A percentile compares a stretch with the other conserved stretches of the same genome.
Evolutionary conservation across 2,888 invertebrate genomes (phyloP).

Genomic region (Osmoderma eremita): DNA sequence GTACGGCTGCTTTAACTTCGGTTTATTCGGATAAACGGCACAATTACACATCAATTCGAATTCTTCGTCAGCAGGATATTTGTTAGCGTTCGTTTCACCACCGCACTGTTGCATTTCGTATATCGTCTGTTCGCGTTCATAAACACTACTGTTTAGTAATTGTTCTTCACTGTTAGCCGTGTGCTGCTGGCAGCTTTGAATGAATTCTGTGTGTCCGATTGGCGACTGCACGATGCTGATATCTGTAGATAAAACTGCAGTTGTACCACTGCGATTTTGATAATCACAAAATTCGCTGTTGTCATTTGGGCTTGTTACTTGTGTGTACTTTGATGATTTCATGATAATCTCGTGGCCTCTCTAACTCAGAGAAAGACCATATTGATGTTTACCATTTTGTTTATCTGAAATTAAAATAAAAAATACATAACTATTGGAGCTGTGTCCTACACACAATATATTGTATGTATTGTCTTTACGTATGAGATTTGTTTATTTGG

Average conservation of each 20-base stretch:
- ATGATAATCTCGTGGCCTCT: constrained; percentile 46
- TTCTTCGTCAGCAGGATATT: constrained; percentile 50
- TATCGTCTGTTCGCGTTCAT: constrained; percentile 46
- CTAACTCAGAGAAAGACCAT: background rate
- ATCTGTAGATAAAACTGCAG: constrained; percentile 47
- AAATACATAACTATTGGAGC: too few species aligned
- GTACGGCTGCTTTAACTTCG: constrained; percentile 51
- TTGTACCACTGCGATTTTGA: constrained; percentile 50
- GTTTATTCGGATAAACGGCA: constrained; percentile 39
- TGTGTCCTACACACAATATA: too few species aligned
- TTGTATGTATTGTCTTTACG: too few species aligned
- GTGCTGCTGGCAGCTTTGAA: constrained; percentile 46
- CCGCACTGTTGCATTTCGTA: constrained; percentile 52
- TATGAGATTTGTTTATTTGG: too few species aligned
- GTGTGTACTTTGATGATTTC: constrained; percentile 62
- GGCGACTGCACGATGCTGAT: constrained; percentile 42
- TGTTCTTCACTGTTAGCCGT: constrained; percentile 57
- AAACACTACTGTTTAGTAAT: constrained; percentile 53
- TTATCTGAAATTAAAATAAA: constrained; percentile 1
- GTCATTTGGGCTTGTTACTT: constrained; percentile 58
- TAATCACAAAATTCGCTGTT: constrained; percentile 57
- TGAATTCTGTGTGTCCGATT: constrained; percentile 40
- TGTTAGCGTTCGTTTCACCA: constrained; percentile 56
- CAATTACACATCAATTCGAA: constrained; percentile 60
- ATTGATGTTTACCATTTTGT: background rate